Conservation (phyloP, 2,113 vertebrate genomes). For the Butastur rufipennis region DNA sequence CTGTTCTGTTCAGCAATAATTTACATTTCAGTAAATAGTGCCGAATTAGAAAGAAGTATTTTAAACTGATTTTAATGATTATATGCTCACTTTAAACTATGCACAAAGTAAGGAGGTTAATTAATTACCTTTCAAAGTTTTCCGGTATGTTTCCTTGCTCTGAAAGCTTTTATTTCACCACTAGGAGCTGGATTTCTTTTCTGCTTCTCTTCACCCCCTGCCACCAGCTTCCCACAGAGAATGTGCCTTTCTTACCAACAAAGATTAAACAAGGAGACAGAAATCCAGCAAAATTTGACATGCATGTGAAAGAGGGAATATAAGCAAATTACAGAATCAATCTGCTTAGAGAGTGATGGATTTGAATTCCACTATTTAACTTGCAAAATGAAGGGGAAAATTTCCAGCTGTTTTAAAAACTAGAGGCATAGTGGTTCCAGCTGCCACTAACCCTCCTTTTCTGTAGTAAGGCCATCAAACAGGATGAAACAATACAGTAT, state of each 20-base stretch:
- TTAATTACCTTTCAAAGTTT: background rate
- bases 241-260: background rate
- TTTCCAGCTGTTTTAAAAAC: constrained; percentile 22
- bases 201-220: background rate
- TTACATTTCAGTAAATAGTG: background rate
- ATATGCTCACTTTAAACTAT: background rate
- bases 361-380: background rate
- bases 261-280: background rate
- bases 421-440: constrained; percentile 3
- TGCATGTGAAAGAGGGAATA: background rate
- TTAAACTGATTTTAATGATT: background rate
- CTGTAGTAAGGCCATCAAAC: background rate
- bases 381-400: constrained; percentile 13
- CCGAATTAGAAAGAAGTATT: background rate
- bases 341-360: background rate
- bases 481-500: background rate
- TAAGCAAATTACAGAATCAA: constrained; percentile 2
- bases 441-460: constrained; percentile 1
- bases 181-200: background rate
- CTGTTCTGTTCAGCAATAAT: background rate
- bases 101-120: background rate
- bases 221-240: background rate
- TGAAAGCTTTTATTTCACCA: background rate
- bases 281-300: constrained; percentile 20
- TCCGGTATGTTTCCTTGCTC: background rate